Percentiles rank a stretch among this genome's conserved stretches.
Conservation (phyloP, 35 echinoderm and acorn worm species). For the Apostichopus parvimensis region DNA sequence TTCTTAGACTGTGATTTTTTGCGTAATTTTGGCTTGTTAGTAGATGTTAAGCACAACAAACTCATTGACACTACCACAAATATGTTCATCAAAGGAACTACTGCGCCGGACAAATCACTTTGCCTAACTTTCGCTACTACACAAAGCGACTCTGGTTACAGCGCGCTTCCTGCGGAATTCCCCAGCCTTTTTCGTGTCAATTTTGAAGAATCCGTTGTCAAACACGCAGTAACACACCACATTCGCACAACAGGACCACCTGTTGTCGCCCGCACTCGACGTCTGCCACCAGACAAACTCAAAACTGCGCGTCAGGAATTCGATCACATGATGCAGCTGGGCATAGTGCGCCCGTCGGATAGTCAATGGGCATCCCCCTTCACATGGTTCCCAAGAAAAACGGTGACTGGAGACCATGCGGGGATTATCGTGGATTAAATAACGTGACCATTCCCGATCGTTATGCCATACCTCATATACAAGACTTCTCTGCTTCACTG, state of each 20-base stretch:
- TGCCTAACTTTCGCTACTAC: neutral
- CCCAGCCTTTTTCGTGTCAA: neutral
- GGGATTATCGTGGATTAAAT: too few species aligned
- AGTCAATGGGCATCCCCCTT: too few species aligned
- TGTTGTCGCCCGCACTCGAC: neutral
- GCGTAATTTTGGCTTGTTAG: conserved; percentile 33
- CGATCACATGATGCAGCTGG: conserved; percentile 58
- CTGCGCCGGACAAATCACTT: neutral
- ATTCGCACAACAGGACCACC: conserved; percentile 48
- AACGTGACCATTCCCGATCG: too few species aligned
- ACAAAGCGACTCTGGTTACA: neutral
- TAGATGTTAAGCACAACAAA: neutral
- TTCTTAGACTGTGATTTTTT: conserved; percentile 34
- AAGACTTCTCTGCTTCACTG: too few species aligned
- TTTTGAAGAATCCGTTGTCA: neutral
- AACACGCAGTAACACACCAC: conserved; percentile 60
- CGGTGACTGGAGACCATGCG: too few species aligned
- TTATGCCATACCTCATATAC: too few species aligned
- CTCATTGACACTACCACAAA: neutral
- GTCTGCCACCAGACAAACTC: conserved; percentile 25
- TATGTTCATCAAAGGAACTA: neutral
- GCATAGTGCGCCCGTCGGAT: conserved; percentile 37
- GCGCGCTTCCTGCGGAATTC: neutral
- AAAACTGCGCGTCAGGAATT: conserved; percentile 36
- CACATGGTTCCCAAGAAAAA: too few species aligned